Evolutionary conservation across 2,797 vertebrate genomes (phyloP), one percentile per base, ranked within the genome.

Genomic region (Sphenopsis melanotis): DNA sequence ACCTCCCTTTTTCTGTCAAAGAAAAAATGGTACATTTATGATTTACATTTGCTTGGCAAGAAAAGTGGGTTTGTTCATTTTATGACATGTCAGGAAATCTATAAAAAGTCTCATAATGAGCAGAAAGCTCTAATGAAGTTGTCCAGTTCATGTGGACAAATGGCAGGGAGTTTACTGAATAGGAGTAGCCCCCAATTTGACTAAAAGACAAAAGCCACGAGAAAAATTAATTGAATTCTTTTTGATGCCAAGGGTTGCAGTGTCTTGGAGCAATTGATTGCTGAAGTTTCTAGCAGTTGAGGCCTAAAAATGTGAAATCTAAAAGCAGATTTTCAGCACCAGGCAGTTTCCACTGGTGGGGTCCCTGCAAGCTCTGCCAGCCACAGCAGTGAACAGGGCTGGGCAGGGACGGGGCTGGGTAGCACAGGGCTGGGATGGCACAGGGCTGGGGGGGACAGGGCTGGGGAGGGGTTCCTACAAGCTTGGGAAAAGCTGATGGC

Each of bases 311-410:
- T 1, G 11, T 47, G 80, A 71, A 59, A 44, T 34, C 15, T 57
- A 10, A 55, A 56, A 64, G 29, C 39, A 46, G 30, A 6, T 87
- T 68, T 82, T 61, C 0, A 3, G 30, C 27, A 49, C 10, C 27
- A 8, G 21, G 15, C 29, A 24, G 22, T 57, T 76, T 22, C 42
- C 52, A 12, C 2, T 21, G n/a, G 6, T 16, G 11, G 2, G 1
- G 10, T n/a, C 15, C 52, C 59, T 32, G n/a, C 9, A 6, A 32
- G 41, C 68, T 32, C n/a, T 69, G 60, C 39, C 52, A n/a, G 4
- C 27, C 11, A 2, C 64, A 9, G 23, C 8, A 0, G 0, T 10
- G 42, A 10, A 42, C 44, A 46, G 44, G 12, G 22, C 22, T 46
- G 47, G 47, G 24, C 3, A 44, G 20, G 44, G 3, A 46, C 44